These are phyloP conservation scores for Azemiops feae DNA, from an alignment of 2,113 vertebrate genomes.

Conservation along the genomic window DNA sequence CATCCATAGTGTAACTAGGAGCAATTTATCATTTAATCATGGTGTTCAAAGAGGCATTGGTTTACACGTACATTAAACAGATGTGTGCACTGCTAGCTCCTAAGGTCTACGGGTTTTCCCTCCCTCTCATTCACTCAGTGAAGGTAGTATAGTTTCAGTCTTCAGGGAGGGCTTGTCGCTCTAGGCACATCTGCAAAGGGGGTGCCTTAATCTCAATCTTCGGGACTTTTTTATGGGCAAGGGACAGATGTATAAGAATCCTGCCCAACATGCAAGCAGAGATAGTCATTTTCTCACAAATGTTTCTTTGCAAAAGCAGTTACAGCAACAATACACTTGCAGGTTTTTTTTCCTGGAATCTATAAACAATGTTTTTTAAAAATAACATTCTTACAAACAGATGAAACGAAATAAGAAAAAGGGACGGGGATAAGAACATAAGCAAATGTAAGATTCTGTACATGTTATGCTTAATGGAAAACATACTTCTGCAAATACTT, in stretches of 20 bases:
- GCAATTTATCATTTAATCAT: slow-evolving; percentile 21
- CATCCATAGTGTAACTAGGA: slow-evolving; percentile 28
- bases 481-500: background rate
- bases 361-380: background rate
- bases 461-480: background rate
- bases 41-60: slow-evolving; percentile 36
- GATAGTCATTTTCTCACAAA: background rate
- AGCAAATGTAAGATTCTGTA: background rate
- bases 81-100: slow-evolving; percentile 42
- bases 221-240: background rate
- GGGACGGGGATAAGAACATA: background rate
- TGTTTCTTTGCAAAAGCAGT: background rate
- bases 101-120: slow-evolving; percentile 1
- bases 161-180: background rate
- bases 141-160: background rate
- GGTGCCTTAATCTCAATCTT: background rate
- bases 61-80: background rate
- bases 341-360: background rate
- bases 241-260: background rate
- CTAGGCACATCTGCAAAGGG: background rate
- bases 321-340: background rate
- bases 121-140: background rate
- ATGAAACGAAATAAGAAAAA: background rate
- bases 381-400: background rate
- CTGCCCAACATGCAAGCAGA: background rate